phyloP scores from a whole-genome alignment of 2,888 invertebrate species.

The Geotrupes spiniger region DNA sequence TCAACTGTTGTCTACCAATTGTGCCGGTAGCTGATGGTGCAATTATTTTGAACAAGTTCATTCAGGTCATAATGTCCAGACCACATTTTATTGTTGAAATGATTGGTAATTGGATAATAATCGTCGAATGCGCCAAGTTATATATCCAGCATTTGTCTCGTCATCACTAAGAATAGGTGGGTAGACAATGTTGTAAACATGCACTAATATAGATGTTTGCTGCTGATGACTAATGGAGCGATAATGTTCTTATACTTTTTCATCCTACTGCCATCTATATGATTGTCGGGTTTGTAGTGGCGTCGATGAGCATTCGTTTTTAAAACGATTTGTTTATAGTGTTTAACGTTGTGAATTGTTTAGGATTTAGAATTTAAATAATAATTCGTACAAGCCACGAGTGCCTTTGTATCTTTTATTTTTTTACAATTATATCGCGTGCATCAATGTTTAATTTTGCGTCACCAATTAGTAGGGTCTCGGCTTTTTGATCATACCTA shows the following conservation, averaged over 20 bases:
- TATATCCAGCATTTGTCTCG: too few relatives aligned
- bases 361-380: slow-evolving; percentile 19
- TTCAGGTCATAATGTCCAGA: too few relatives aligned
- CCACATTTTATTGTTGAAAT: too few relatives aligned
- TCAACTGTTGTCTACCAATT: too few relatives aligned
- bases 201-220: slow-evolving; percentile 4
- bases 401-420: slow-evolving; percentile 12
- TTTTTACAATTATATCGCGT: not conserved
- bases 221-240: slow-evolving; percentile 7
- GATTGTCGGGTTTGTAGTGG: slow-evolving; percentile 15
- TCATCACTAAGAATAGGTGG: too few relatives aligned
- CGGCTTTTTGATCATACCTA: slow-evolving; percentile 15
- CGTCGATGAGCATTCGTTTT: slow-evolving; percentile 19
- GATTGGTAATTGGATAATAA: too few relatives aligned
- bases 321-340: slow-evolving; percentile 11
- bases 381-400: slow-evolving; percentile 23
- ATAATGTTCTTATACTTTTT: slow-evolving; percentile 21
- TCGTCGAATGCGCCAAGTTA: too few relatives aligned
- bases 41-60: too few relatives aligned
- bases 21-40: too few relatives aligned
- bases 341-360: slow-evolving; percentile 4
- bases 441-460: not conserved
- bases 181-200: slow-evolving; percentile 11
- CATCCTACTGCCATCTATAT: slow-evolving; percentile 16
- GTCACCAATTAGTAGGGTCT: not conserved